These are phyloP conservation scores for Uromys caudimaculatus DNA, from an alignment of 2,797 vertebrate genomes.

Conservation along the genomic window DNA sequence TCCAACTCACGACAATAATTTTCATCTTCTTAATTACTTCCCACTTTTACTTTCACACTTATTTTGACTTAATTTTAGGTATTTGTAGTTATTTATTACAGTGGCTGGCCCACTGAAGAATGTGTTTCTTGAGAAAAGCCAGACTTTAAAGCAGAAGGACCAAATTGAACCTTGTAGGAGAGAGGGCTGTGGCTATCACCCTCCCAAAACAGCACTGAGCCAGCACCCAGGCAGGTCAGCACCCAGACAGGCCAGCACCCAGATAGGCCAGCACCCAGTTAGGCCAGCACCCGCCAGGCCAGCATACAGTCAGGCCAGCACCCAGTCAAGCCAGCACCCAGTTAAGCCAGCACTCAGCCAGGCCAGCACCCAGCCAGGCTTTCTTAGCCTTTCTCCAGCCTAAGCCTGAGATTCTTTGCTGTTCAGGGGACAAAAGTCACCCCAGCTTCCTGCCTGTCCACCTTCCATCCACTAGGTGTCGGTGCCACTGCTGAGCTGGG, in stretches of 20 bases:
- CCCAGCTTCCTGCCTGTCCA: neutral
- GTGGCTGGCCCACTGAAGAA: neutral
- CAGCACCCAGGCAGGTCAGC: neutral
- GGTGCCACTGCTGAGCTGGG: neutral
- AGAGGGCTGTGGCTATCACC: neutral
- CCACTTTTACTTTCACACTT: neutral
- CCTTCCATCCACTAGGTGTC: neutral
- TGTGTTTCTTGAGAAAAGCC: neutral
- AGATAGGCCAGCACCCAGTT: neutral
- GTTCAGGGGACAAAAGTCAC: neutral
- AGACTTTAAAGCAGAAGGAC: neutral
- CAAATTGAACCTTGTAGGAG: neutral
- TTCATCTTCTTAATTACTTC: neutral
- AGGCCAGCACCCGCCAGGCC: neutral
- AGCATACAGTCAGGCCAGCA: neutral
- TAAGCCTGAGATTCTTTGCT: fast-evolving
- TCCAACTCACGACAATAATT: neutral
- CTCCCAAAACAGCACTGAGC: no score
- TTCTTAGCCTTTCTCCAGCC: neutral
- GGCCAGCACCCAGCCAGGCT: neutral
- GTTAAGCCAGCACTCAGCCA: neutral
- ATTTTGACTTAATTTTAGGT: neutral
- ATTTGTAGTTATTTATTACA: neutral
- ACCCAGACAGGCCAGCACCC: neutral
- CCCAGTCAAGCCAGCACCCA: neutral